Evolutionary conservation across 2,888 invertebrate genomes (phyloP).

Genomic region (Caenorhabditis zanzibari): DNA sequence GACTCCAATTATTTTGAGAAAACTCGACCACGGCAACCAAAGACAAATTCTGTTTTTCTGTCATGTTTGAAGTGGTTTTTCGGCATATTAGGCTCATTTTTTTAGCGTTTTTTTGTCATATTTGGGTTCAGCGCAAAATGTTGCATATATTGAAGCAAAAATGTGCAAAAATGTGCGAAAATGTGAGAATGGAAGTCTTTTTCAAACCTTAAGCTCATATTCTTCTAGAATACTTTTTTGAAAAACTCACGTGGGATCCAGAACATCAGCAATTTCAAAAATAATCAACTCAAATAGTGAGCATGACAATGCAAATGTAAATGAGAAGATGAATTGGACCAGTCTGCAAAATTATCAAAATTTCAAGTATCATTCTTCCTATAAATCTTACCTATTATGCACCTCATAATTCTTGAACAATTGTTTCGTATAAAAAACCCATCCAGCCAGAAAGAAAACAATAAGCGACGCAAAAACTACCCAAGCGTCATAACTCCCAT

Average conservation of each 20-base stretch:
- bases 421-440: constrained; percentile 98
- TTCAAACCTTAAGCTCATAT: too few species aligned
- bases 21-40: too few species aligned
- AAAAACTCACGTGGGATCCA: constrained; percentile 91
- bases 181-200: too few species aligned
- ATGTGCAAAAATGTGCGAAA: too few species aligned
- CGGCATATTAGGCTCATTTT: too few species aligned
- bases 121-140: too few species aligned
- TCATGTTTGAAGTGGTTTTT: too few species aligned
- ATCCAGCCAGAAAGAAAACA: constrained; percentile 96
- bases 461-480: constrained; percentile 51
- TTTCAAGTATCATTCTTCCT: background rate
- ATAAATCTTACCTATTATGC: constrained; percentile 62
- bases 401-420: constrained; percentile 76
- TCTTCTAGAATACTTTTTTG: too few species aligned
- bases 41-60: too few species aligned
- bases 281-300: constrained; percentile 99
- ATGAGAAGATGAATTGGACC: constrained; percentile 96
- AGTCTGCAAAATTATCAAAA: constrained; percentile 87
- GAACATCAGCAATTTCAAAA: constrained; percentile 96
- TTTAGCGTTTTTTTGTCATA: too few species aligned
- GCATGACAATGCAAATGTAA: constrained; percentile 96
- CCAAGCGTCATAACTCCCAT: constrained; percentile 55
- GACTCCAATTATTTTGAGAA: too few species aligned
- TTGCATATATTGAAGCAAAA: too few species aligned